Percentiles rank a stretch among this genome's conserved stretches.
These are phyloP conservation scores for Esperia sulphurella DNA, from an alignment of 2,888 invertebrate genomes.

Conservation along the genomic window DNA sequence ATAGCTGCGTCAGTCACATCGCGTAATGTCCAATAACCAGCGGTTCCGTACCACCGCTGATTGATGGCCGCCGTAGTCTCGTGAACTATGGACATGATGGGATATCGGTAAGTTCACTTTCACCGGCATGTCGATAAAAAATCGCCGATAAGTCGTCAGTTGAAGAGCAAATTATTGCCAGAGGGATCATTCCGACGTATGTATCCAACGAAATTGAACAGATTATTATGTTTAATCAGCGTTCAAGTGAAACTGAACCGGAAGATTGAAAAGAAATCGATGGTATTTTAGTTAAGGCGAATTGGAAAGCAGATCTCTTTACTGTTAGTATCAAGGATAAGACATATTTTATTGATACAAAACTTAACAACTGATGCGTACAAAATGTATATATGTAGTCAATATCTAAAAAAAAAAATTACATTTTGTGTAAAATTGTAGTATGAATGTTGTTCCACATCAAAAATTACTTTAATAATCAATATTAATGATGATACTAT, in stretches of 20 bases:
- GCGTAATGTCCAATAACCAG: constrained; percentile 13
- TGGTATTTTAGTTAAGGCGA: constrained; percentile 43
- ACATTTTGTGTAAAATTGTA: too few relatives aligned
- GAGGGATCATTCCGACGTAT: constrained; percentile 28
- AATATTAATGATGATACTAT: too few relatives aligned
- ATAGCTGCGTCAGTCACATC: constrained; percentile 9
- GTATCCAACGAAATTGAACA: constrained; percentile 32
- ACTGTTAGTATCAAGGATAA: neutral
- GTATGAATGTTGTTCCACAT: too few relatives aligned
- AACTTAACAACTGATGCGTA: neutral
- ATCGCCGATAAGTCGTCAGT: constrained; percentile 44
- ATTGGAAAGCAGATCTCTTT: constrained; percentile 40
- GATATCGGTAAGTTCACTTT: constrained; percentile 48
- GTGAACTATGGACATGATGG: constrained; percentile 51
- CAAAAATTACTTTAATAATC: too few relatives aligned
- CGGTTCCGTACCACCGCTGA: constrained; percentile 23
- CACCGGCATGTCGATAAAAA: constrained; percentile 49
- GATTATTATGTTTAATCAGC: constrained; percentile 44
- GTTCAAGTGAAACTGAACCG: constrained; percentile 56
- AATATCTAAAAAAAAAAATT: neutral
- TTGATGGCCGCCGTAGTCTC: constrained; percentile 37
- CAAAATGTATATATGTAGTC: neutral
- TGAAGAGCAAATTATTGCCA: constrained; percentile 48
- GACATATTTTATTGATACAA: neutral
- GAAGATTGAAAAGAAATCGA: constrained; percentile 63